Evolutionary conservation across 1,140 invertebrate species (phyloP), one percentile per base, ranked within the genome.

Genomic region (Drosophila chauvacae): DNA sequence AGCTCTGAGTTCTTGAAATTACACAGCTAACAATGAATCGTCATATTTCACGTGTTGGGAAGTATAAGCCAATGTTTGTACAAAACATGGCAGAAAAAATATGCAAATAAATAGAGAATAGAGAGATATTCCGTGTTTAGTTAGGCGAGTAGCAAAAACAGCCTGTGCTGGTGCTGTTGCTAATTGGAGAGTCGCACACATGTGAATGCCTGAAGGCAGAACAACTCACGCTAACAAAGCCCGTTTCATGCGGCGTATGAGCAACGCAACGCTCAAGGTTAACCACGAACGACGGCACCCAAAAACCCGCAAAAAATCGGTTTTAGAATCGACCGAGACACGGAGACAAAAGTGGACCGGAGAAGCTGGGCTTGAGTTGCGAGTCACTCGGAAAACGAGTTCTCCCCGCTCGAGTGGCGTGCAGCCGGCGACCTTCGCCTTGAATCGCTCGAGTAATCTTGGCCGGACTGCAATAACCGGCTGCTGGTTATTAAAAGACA

Each of bases 221-320:
- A 73, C 57, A 85, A 73, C 57, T 68, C 30, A 35, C 37, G 35
- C 50, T 37, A 57, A 53, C 63, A 62, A 76, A 87, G 61, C 70
- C 59, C 62, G 65, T 61, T 45, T 65, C 48, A 83, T 56, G 33
- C 39, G 77, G 71, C 76, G 83, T 77, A 83, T 80, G 53, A 57
- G 72, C 61, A 77, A 88, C 48, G 30, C 20, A 55, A 14, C 14
- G 53, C 55, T 74, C 77, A 87, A 87, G 84, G 84, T 88, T 68
- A 80, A 41, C 37, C 23, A 20, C 58, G 33, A 58, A 26, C 57
- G 65, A 55, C 44, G 33, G 33, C 83, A 78, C 64, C 78, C 45
- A 70, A 48, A 55, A 78, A 23, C 11, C 47, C 37, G 70, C 70
- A 72, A 72, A 57, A 45, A 59, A 55, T 70, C 28, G 47, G 58